Base-by-base conservation (phyloP, 2,888 invertebrate species). In the Athalia cordata region DNA sequence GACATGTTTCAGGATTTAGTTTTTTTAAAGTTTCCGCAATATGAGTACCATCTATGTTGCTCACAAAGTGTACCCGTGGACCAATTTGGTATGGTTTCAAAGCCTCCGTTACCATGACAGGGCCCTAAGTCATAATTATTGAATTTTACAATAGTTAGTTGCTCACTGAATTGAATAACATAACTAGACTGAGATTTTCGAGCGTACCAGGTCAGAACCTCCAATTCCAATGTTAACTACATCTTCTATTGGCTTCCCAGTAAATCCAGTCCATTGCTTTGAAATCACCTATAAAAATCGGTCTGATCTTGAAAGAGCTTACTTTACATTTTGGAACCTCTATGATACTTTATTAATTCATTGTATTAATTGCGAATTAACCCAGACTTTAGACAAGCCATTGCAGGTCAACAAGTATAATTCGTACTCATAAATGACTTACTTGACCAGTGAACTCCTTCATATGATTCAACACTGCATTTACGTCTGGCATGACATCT, bases 171-270 rank as follows among this genome's bases (percentile, higher is more conserved):
- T 65, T 55, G 11, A 43, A 80, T 13, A 72, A 62, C 29, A 7
- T 64, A 52, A 67, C 55, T 43, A 29, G 43, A 50, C 8, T 66
- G 13, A 57, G 45, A 50, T 15, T 64, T n/a, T n/a, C 13, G 3
- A 81, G 85, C 90, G 88, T 87, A 94, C 94, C 88, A 99, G 93
- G 92, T 99, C 99, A 0, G 99, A 99, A 57, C 99, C 99, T 52
- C 99, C 99, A 87, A 99, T 99, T 80, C 99, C 99, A 90, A 99
- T 99, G 91, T 99, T 99, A 80, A 99, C 96, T 59, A 99, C 97
- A 92, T 99, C 99, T 68, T 97, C 98, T 80, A 99, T 99, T 79
- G 95, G 91, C 91, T 98, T 97, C 15, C 98, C 99, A 0, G 98
- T 97, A 90, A 87, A 89, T 77, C 89, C 89, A 83, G 88, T 89